Base-by-base conservation (phyloP, 1,140 invertebrate genomes). In the Drosophila sucinea region DNA sequence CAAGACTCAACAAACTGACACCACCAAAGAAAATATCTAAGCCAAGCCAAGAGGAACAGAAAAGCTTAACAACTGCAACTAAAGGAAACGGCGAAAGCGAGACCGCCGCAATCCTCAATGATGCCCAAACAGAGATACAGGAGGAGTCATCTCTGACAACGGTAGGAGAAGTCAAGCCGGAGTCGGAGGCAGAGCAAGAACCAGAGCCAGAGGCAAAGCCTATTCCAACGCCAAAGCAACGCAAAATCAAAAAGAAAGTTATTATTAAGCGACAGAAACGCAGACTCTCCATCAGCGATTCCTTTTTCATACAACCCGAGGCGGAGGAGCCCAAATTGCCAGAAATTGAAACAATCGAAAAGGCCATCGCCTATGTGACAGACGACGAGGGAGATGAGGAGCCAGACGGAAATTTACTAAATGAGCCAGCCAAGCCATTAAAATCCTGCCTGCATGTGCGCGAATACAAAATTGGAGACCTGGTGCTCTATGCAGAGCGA, bases 231-330 rank as follows among this genome's bases (percentile, higher is more conserved):
- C 77, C 81, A 25, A 91, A 91, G 54, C 73, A 77, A 30, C 77
- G 89, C 1, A 90, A 91, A 54, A 73, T 90, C 29, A 92, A 91
- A 64, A 89, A 92, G 68, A 92, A 91, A 64, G 91, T 92, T 11
- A 91, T 92, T 11, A 92, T 92, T 17, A 91, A 91, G 54, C 68
- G 91, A 2, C 79, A 91, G 44, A 81, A 91, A 33, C 89, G 91
- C 0, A 74, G 77, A 35, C 81, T 92, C 29, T 92, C 91, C 51
- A 76, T 91, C 11, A 66, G 90, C 41, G 91, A 92, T 47, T 82
- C 79, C 25, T 91, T 91, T 67, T 86, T 87, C 40, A 77, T 79
- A 62, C 79, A 79, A 38, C 71, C 75, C 4, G 84, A 86, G 8
- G 70, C 70, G 6, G 79, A 91, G 70, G 87, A 91, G 40, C 77